Base-by-base conservation (phyloP, 1,140 invertebrate genomes). In the Nilaparvata lugens region DNA sequence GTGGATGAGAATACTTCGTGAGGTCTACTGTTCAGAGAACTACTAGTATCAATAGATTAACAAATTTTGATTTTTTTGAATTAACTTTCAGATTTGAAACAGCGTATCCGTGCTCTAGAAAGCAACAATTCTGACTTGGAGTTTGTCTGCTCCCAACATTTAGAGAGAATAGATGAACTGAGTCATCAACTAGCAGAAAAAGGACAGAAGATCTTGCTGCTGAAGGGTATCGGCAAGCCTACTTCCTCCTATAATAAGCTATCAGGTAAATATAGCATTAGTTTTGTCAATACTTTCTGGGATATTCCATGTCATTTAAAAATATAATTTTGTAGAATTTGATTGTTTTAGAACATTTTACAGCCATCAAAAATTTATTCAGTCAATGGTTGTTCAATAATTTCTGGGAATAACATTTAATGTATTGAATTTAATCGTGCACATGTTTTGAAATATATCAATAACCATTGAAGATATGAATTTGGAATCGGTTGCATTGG, bases 111-210 rank as follows among this genome's bases (percentile, higher is more conserved):
- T 45, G 78, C 76, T 64, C 71, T 83, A 42, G 80, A 84, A 71
- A 78, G 67, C 57, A 80, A 85, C 65, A 80, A 79, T 67, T 74
- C 72, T 51, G 80, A 83, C 69, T 67, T 82, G 14, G 77, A 81
- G 61, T 74, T 82, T 60, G 68, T 77, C 9, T 78, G 78, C 56
- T 81, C 79, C 6, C 76, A 78, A 59, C 81, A 82, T 68, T 72
- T 81, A 25, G 74, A 79, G 58, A 78, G 75, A 68, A 77, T 82
- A 38, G 76, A 76, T 60, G 72, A 75, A 45, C 63, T 83, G 0
- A 80, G 83, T 67, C 67, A 68, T 21, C 80, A 83, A 60, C 78
- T 79, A 2, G 73, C 77, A 7, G 76, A 78, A 38, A 83, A 82
- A 59, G 76, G 75, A 1, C 79, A 79, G 60, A 74, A 75, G 61